phyloP scores from a whole-genome alignment of 2,888 invertebrate species.

The Cerceris ruficornis region DNA sequence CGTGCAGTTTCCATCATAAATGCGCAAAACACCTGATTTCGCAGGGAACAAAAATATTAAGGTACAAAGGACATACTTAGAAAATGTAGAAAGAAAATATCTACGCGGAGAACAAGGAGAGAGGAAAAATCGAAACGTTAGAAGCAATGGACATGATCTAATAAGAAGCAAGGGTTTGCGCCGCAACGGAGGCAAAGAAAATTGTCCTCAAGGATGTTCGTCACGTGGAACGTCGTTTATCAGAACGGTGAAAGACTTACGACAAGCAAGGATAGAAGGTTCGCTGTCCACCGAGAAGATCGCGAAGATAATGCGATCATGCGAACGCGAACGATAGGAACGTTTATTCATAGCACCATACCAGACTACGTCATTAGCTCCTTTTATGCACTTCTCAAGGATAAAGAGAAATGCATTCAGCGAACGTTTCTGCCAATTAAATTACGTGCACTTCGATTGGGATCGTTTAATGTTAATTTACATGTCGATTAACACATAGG shows the following conservation, averaged over 20 bases:
- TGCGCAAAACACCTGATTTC: no score
- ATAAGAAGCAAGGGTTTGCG: not conserved
- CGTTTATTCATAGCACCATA: not conserved
- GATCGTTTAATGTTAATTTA: no score
- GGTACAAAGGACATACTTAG: not conserved
- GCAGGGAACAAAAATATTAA: no score
- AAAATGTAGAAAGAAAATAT: not conserved
- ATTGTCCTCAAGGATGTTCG: not conserved
- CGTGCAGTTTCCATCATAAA: no score
- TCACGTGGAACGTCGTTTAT: slow-evolving; percentile 1
- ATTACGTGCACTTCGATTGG: no score
- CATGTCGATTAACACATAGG: no score
- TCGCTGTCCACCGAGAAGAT: not conserved
- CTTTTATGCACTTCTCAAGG: no score
- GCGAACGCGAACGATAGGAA: not conserved
- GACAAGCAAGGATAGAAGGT: not conserved
- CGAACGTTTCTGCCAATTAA: no score
- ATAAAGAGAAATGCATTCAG: no score
- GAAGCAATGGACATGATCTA: not conserved
- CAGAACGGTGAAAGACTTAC: not conserved
- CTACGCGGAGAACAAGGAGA: no score
- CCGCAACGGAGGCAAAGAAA: not conserved
- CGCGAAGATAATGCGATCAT: not conserved
- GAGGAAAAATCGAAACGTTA: not conserved
- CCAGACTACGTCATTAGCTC: no score